Evolutionary conservation across 2,797 vertebrate species (phyloP).

Genomic region (Acrocephalus scirpaceus): DNA sequence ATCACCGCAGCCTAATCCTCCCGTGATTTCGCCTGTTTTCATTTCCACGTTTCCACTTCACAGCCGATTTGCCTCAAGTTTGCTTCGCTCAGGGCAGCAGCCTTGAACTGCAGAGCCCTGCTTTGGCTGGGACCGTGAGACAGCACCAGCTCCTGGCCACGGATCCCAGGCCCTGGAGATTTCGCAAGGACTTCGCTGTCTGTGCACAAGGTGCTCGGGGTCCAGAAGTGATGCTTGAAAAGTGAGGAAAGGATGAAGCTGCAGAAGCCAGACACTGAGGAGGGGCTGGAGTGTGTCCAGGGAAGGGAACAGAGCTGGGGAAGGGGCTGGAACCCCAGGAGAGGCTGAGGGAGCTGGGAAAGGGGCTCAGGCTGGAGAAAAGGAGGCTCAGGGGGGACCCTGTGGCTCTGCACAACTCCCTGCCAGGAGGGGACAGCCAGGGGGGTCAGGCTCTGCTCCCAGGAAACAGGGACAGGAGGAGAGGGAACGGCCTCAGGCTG

Average conservation of each 20-base stretch:
- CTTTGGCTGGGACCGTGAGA: neutral
- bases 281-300: neutral
- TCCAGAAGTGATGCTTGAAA: neutral
- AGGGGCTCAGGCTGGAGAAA: neutral
- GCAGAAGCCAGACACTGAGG: neutral
- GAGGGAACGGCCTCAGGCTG: neutral
- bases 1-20: neutral
- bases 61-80: neutral
- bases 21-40: neutral
- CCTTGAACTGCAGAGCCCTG: neutral
- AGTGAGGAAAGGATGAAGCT: neutral
- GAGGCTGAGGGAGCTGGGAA: neutral
- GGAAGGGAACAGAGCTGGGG: neutral
- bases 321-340: neutral
- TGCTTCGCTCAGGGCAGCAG: fast-evolving
- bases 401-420: neutral
- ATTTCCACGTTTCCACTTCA: neutral
- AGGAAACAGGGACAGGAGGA: neutral
- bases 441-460: neutral
- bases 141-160: neutral
- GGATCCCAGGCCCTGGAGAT: neutral
- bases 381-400: neutral
- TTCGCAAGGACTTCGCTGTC: neutral
- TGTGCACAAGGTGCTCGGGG: fast-evolving
- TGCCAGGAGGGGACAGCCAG: neutral